These are phyloP conservation scores for Anguilla megastoma DNA, from an alignment of 2,797 vertebrate species.

Conservation along the genomic window DNA sequence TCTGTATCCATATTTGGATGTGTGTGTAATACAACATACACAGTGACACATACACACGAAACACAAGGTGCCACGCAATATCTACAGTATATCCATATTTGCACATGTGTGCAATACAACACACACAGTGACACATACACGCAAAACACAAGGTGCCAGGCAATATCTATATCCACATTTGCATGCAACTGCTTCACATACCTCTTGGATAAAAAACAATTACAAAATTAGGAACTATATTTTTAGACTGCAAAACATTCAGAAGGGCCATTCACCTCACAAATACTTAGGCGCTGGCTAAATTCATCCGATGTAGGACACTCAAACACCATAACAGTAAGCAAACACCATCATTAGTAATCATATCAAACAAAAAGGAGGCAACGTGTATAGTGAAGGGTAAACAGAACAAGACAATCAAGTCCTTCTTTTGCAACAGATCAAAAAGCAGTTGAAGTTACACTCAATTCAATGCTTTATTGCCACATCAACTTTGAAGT, in stretches of 20 bases:
- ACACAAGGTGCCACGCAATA: too few species aligned
- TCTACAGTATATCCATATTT: too few species aligned
- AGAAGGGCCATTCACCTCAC: slow-evolving; percentile 21
- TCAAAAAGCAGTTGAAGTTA: background rate
- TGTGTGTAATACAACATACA: too few species aligned
- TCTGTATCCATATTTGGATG: too few species aligned
- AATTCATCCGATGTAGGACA: background rate
- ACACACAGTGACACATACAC: too few species aligned
- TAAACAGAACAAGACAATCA: background rate
- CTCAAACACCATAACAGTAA: background rate
- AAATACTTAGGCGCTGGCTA: background rate
- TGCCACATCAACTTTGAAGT: background rate
- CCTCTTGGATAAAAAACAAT: too few species aligned
- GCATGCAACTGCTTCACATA: too few species aligned
- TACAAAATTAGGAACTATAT: background rate
- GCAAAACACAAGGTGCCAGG: too few species aligned
- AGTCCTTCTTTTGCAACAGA: background rate
- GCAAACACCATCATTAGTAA: background rate
- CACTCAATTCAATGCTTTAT: background rate
- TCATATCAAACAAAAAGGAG: background rate
- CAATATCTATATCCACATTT: too few species aligned
- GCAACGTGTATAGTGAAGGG: background rate
- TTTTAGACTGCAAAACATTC: too few species aligned
- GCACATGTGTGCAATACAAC: too few species aligned
- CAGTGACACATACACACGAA: too few species aligned